Base-by-base conservation (phyloP, 2,888 invertebrate genomes). In the Ernsta delagoae region DNA sequence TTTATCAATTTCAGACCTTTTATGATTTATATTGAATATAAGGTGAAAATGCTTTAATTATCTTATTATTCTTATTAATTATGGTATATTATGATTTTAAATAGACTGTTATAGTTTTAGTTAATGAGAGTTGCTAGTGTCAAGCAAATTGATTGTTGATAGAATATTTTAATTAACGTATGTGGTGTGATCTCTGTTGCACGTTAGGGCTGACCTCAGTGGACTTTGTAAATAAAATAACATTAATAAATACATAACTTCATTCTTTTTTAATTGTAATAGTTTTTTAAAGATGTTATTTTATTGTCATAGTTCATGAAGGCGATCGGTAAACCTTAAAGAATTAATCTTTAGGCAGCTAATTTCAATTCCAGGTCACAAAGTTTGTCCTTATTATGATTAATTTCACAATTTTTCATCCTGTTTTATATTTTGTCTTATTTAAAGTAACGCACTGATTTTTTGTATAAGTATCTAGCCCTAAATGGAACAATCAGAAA, bases 31-130 rank as follows among this genome's bases (percentile, higher is more conserved):
- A 88, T 91, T 87, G 90, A 92, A 81, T 88, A 79, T 92, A 91
- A 92, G 93, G 92, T 92, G 90, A 86, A 90, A 90, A 93, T 91
- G 93, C 93, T 93, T 93, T 93, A 93, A 93, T 92, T 93, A 92
- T 92, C 90, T 89, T 89, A 90, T 86, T 83, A 86, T 88, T 85
- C 84, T 88, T 86, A 87, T 89, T 89, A 86, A 83, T 87, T 88
- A 89, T 87, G 87, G 86, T 89, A 90, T 93, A 92, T 89, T 90
- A 91, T 92, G 90, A 90, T 92, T 93, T 89, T 89, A 87, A 89
- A 93, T 90, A 92, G 93, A 93, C 93, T 93, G 93, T 93, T 93
- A 93, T 92, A 93, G 89, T 87, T 91, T 92, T 90, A 92, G 88
- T 90, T 90, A 82, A 83, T 85, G 83, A 79, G 79, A 83, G 87